Evolutionary conservation across 1,140 invertebrate species (phyloP).

Genomic region (Drosophila watanabei): DNA sequence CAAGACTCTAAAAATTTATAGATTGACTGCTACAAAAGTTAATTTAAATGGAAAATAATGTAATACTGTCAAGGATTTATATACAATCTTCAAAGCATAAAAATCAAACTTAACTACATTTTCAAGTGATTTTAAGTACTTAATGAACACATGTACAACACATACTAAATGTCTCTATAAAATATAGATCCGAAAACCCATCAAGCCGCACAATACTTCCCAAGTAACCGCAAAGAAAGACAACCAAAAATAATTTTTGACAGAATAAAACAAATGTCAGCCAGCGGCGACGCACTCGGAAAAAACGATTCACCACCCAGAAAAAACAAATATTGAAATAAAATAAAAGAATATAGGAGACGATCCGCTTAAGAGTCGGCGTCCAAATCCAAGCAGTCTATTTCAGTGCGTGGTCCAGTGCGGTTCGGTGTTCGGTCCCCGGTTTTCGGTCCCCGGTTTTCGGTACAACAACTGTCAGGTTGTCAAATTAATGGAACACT

Average conservation of each 20-base stretch:
- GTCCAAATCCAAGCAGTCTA: slow-evolving; percentile 69
- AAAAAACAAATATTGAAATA: slow-evolving; percentile 36
- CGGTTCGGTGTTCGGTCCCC: slow-evolving; percentile 53
- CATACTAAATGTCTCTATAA: slow-evolving; percentile 3
- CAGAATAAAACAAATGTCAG: slow-evolving; percentile 62
- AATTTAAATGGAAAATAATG: neutral
- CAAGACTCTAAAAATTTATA: too few species aligned
- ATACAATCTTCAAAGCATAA: neutral
- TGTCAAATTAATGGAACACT: slow-evolving; percentile 68
- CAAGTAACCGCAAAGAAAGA: slow-evolving; percentile 24
- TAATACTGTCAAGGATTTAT: neutral
- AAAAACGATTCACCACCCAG: slow-evolving; percentile 31
- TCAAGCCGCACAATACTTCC: slow-evolving; percentile 8
- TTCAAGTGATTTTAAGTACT: neutral
- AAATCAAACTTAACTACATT: neutral
- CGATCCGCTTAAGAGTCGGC: slow-evolving; percentile 29
- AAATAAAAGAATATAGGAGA: slow-evolving; percentile 42
- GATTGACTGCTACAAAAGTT: neutral
- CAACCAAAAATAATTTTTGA: slow-evolving; percentile 53
- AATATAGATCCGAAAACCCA: slow-evolving; percentile 5
- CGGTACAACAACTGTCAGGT: slow-evolving; percentile 69
- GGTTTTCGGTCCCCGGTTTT: too few species aligned
- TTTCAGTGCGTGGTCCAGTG: slow-evolving; percentile 84
- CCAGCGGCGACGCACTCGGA: slow-evolving; percentile 22
- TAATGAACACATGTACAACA: slow-evolving; percentile 16